These are phyloP conservation scores for Pentalonia nigronervosa DNA, from an alignment of 1,140 invertebrate species.

Conservation along the genomic window DNA sequence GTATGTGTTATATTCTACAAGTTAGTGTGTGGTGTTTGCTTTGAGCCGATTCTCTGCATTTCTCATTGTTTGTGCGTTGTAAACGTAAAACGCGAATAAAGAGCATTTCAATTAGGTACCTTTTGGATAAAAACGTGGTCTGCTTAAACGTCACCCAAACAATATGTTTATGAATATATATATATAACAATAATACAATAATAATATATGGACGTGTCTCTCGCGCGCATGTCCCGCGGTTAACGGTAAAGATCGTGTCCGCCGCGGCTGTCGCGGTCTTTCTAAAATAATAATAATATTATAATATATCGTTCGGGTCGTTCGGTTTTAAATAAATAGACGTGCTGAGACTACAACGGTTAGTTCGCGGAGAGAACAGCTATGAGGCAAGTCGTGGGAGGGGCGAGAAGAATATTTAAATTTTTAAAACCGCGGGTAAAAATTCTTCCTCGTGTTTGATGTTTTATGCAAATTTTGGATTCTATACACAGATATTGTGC, in stretches of 20 bases:
- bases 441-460: not conserved
- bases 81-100: not conserved
- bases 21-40: not conserved
- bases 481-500: not conserved
- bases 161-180: not conserved
- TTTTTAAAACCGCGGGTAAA: slow-evolving; percentile 28
- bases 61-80: not conserved
- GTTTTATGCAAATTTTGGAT: slow-evolving; percentile 40
- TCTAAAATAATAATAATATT: not conserved
- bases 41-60: not conserved
- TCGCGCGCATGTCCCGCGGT: not conserved
- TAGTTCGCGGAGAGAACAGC: not conserved
- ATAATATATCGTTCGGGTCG: not conserved
- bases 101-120: slow-evolving; percentile 33
- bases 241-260: slow-evolving; percentile 55
- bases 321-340: not conserved
- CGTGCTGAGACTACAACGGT: not conserved
- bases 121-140: slow-evolving; percentile 28
- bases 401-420: not conserved
- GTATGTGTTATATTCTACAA: not conserved
- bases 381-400: not conserved
- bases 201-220: slow-evolving; percentile 1
- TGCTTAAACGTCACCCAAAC: slow-evolving; percentile 1
- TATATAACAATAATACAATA: not conserved
- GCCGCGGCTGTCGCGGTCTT: not conserved